Evolutionary conservation across 2,797 vertebrate species (phyloP).

Genomic region (Esox masquinongy): DNA sequence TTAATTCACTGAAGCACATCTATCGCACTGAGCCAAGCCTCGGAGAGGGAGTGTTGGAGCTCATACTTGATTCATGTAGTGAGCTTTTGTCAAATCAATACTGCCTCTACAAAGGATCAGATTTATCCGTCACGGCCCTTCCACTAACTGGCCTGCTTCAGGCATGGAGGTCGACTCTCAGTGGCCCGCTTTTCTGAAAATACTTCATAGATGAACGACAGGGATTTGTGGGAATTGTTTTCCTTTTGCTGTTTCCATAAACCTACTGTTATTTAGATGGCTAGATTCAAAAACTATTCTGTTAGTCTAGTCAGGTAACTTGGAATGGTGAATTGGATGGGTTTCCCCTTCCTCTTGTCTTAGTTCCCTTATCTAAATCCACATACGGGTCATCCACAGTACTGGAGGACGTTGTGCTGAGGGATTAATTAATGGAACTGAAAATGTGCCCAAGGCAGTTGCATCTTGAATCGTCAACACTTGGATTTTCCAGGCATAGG

Average conservation of each 20-base stretch:
- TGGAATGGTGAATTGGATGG: background rate
- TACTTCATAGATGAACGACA: conserved; percentile 43
- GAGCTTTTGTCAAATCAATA: conserved; percentile 72
- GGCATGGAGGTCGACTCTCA: conserved; percentile 30
- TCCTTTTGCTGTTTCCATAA: conserved; percentile 10
- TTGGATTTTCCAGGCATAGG: conserved; percentile 28
- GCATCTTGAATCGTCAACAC: conserved; percentile 39
- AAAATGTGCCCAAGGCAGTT: conserved; percentile 60
- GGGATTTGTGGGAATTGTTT: conserved; percentile 2
- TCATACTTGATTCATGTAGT: conserved; percentile 70
- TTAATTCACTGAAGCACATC: conserved; percentile 40
- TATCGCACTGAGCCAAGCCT: conserved; percentile 34
- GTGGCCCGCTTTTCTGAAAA: conserved; percentile 35
- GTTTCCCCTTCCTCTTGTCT: conserved; percentile 15
- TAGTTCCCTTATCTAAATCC: conserved; percentile 44
- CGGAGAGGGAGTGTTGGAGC: conserved; percentile 37
- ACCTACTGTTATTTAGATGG: conserved; percentile 25
- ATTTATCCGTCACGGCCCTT: conserved; percentile 67
- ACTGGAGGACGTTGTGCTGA: conserved; percentile 52
- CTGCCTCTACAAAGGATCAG: conserved; percentile 68
- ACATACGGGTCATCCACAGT: conserved; percentile 61
- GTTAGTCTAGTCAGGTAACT: conserved; percentile 17
- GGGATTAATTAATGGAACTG: conserved; percentile 68
- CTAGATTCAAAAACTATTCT: conserved; percentile 37
- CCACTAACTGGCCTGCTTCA: conserved; percentile 55